Percentiles rank a stretch among this genome's conserved stretches.
phyloP scores from a whole-genome alignment of 2,797 vertebrate species.

The Margarornis squamiger region DNA sequence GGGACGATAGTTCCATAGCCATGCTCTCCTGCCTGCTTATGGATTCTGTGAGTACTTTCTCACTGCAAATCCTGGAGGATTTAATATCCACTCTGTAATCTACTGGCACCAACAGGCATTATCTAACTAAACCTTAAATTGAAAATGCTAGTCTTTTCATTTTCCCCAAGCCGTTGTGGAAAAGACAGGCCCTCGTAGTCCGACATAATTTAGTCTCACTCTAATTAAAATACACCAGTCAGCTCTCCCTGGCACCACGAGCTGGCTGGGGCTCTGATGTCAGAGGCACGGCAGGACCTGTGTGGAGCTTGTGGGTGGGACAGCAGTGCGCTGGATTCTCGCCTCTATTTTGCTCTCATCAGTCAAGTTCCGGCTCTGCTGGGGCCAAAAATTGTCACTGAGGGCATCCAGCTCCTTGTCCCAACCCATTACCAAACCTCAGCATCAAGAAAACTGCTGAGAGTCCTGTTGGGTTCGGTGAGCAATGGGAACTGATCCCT shows the following conservation, averaged over 20 bases:
- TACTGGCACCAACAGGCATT: conserved; percentile 79
- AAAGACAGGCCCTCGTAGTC: conserved; percentile 7
- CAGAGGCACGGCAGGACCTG: background rate
- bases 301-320: background rate
- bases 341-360: rapidly evolving
- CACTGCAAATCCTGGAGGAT: conserved; percentile 76
- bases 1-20: conserved; percentile 12
- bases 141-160: conserved; percentile 74
- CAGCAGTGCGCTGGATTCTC: rapidly evolving
- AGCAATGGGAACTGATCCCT: background rate
- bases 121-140: conserved; percentile 81
- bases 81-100: conserved; percentile 83
- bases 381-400: no score
- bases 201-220: conserved; percentile 45
- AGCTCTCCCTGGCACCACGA: background rate
- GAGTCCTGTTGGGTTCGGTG: background rate
- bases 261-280: background rate
- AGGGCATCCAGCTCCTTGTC: background rate
- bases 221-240: conserved; percentile 72
- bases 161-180: conserved; percentile 18
- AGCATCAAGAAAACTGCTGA: background rate
- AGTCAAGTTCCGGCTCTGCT: rapidly evolving
- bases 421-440: background rate
- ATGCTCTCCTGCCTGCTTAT: conserved; percentile 44
- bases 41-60: conserved; percentile 63